Evolutionary conservation across 1,140 invertebrate genomes (phyloP).

Genomic region (Pentalonia nigronervosa): DNA sequence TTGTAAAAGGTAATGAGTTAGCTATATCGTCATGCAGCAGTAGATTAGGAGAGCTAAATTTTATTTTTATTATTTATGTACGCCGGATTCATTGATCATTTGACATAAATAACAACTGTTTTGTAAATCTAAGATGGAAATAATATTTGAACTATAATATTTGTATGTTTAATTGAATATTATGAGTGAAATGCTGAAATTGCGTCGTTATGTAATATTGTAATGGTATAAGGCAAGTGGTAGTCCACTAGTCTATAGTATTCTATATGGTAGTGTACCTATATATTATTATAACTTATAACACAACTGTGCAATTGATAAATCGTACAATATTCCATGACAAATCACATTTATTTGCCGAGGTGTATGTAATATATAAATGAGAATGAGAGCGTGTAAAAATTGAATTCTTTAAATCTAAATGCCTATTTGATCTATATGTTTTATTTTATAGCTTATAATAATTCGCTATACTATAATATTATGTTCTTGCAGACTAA

Average conservation of each 20-base stretch:
- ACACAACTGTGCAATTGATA: neutral
- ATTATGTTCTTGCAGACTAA: neutral
- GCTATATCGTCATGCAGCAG: neutral
- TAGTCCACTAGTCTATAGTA: neutral
- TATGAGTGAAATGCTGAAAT: constrained; percentile 18
- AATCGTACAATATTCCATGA: constrained; percentile 22
- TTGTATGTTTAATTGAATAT: neutral
- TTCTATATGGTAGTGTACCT: neutral
- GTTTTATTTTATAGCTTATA: neutral
- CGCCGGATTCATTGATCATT: constrained; percentile 1
- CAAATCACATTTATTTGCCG: neutral
- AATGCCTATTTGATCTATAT: neutral
- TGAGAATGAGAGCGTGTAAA: constrained; percentile 23
- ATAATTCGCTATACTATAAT: neutral
- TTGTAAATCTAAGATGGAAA: neutral
- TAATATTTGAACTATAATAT: neutral
- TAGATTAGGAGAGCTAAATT: constrained; percentile 39
- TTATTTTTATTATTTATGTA: constrained; percentile 22
- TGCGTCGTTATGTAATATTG: neutral
- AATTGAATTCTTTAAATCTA: neutral
- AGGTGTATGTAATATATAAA: neutral
- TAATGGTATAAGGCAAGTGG: neutral
- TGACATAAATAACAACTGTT: constrained; percentile 6
- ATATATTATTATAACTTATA: neutral
- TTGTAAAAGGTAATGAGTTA: constrained; percentile 24